phyloP scores from a whole-genome alignment of 35 echinoderm and acorn worm genomes.

The Amphiura filiformis region DNA sequence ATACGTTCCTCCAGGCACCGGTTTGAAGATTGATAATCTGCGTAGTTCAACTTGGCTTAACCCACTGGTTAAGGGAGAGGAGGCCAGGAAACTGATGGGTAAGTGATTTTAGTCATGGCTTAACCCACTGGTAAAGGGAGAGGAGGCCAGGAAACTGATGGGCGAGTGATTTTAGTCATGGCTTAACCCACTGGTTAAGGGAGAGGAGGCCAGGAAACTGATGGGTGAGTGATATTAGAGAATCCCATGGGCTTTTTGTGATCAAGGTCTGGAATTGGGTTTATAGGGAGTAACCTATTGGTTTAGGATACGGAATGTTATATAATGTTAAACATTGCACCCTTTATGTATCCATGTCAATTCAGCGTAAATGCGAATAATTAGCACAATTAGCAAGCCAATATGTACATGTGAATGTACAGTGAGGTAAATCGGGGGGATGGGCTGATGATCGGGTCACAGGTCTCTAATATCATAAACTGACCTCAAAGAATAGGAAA shows the following conservation, averaged over 20 bases:
- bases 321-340: not conserved
- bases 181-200: slow-evolving; percentile 86
- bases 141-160: slow-evolving; percentile 77
- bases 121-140: slow-evolving; percentile 85
- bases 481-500: too few relatives aligned
- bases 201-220: slow-evolving; percentile 81
- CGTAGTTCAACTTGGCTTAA: slow-evolving; percentile 95
- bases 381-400: too few relatives aligned
- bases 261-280: not conserved
- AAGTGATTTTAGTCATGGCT: slow-evolving; percentile 64
- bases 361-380: too few relatives aligned
- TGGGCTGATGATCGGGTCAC: too few relatives aligned
- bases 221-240: slow-evolving; percentile 44
- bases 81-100: slow-evolving; percentile 82
- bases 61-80: slow-evolving; percentile 84
- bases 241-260: not conserved
- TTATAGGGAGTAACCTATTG: too few relatives aligned
- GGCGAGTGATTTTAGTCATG: slow-evolving; percentile 65
- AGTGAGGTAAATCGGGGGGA: too few relatives aligned
- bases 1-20: slow-evolving; percentile 76
- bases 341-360: not conserved
- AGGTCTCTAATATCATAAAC: too few relatives aligned
- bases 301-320: not conserved
- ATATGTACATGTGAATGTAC: too few relatives aligned
- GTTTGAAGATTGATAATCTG: slow-evolving; percentile 50